These are phyloP conservation scores for Dynastes hyllus DNA, from an alignment of 2,888 invertebrate species.

Conservation along the genomic window DNA sequence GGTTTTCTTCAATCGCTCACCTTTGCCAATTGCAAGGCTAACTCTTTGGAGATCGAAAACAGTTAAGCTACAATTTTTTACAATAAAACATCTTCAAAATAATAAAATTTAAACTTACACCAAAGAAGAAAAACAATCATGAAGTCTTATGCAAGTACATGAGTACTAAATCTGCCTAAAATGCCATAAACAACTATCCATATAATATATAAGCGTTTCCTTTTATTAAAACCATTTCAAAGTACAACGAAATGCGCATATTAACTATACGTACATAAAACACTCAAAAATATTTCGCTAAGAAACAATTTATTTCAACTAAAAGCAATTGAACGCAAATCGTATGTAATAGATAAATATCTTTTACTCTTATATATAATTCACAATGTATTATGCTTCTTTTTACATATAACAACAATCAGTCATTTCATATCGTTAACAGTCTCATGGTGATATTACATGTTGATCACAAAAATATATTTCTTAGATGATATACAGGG, in stretches of 20 bases:
- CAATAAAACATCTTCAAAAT: neutral
- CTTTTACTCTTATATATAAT: neutral
- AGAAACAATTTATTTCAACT: too few species aligned
- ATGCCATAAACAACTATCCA: too few species aligned
- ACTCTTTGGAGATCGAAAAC: too few species aligned
- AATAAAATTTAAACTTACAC: too few species aligned
- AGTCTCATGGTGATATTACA: slow-evolving; percentile 41
- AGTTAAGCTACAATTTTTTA: neutral
- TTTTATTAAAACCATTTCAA: too few species aligned
- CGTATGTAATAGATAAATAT: neutral
- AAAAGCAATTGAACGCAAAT: neutral
- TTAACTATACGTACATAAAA: neutral
- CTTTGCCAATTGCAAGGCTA: too few species aligned
- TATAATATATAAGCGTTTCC: too few species aligned
- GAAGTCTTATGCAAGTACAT: neutral
- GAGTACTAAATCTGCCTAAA: too few species aligned
- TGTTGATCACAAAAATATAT: slow-evolving; percentile 41
- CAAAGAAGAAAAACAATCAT: neutral
- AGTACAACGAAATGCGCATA: neutral
- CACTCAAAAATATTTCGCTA: neutral
- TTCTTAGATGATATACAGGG: slow-evolving; percentile 23
- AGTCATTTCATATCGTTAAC: slow-evolving; percentile 45
- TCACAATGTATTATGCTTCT: slow-evolving; percentile 11
- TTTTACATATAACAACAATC: slow-evolving; percentile 38
- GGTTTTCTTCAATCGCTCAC: neutral